Evolutionary conservation across 2,113 vertebrate genomes (phyloP), one percentile per base, ranked within the genome.

Genomic region (Elachura formosa): DNA sequence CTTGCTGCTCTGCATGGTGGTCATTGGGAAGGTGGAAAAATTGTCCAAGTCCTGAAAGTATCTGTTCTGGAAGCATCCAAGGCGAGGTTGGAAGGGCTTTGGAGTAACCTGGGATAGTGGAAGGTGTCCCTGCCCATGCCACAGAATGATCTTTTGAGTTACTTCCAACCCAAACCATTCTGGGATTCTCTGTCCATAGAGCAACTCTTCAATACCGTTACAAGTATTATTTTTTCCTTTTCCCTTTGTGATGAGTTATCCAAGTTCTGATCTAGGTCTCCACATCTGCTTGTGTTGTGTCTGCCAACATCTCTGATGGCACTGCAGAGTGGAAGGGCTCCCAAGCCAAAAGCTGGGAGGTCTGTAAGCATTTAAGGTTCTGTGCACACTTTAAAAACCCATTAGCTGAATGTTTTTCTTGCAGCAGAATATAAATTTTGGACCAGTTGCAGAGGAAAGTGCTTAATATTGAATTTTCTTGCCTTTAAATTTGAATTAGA

Each of bases 401-500:
- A 89, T 93, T 91, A 90, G 54, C 66, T 41, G 61, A 63, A 86
- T 49, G 31, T 6, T 3, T 51, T 38, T 55, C 34, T 51, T 17
- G 31, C n/a, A 72, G 52, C 62, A 84, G 61, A 87, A 59, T 52
- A 74, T 78, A 73, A 91, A 1, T 75, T 75, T 40, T 12, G 5
- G 73, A 78, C 38, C 29, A 69, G 34, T 34, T 71, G 69, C 49
- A 36, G 46, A 28, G 87, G 66, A 84, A 87, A 72, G 52, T 69
- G 55, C 45, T 88, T 69, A 34, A 83, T 90, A 85, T 77, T 93
- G 66, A 83, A 66, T 94, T 93, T 90, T 54, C 72, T 87, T 90
- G 75, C 75, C 66, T 91, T 95, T 73, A 80, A 34, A 68, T 76
- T 45, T 62, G 73, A 90, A 73, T 77, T 76, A 54, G 43, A 73